phyloP scores from a whole-genome alignment of 2,888 invertebrate species.

The Trissoscelio sp. region DNA sequence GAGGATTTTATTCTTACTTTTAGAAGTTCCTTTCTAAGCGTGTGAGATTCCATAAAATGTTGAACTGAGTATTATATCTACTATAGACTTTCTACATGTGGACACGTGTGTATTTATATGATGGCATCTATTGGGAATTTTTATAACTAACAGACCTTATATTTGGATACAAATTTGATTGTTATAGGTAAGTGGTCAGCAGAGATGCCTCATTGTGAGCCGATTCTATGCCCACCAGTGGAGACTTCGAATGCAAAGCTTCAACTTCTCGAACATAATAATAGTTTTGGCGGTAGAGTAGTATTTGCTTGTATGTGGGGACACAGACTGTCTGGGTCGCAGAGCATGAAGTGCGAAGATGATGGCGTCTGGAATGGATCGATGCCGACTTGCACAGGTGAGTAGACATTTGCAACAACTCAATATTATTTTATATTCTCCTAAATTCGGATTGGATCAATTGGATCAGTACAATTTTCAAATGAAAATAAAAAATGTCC shows the following conservation, averaged over 20 bases:
- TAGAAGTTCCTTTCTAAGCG: too few species aligned
- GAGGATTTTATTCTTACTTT: too few species aligned
- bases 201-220: slow-evolving; percentile 89
- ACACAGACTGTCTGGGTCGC: slow-evolving; percentile 90
- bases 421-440: slow-evolving; percentile 47
- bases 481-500: too few species aligned
- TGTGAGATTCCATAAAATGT: too few species aligned
- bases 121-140: too few species aligned
- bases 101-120: too few species aligned
- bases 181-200: slow-evolving; percentile 90
- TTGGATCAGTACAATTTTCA: too few species aligned
- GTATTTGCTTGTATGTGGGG: slow-evolving; percentile 94
- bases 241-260: slow-evolving; percentile 89
- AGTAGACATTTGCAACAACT: slow-evolving; percentile 64
- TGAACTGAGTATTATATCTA: too few species aligned
- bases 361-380: slow-evolving; percentile 92
- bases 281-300: slow-evolving; percentile 91
- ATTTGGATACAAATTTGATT: too few species aligned
- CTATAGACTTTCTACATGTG: too few species aligned
- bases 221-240: slow-evolving; percentile 91
- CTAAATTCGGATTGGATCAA: too few species aligned
- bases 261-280: slow-evolving; percentile 90
- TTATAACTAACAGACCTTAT: too few species aligned
- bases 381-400: slow-evolving; percentile 90
- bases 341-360: slow-evolving; percentile 91